phyloP scores from a whole-genome alignment of 2,888 invertebrate genomes.

The Folsomia candida region DNA sequence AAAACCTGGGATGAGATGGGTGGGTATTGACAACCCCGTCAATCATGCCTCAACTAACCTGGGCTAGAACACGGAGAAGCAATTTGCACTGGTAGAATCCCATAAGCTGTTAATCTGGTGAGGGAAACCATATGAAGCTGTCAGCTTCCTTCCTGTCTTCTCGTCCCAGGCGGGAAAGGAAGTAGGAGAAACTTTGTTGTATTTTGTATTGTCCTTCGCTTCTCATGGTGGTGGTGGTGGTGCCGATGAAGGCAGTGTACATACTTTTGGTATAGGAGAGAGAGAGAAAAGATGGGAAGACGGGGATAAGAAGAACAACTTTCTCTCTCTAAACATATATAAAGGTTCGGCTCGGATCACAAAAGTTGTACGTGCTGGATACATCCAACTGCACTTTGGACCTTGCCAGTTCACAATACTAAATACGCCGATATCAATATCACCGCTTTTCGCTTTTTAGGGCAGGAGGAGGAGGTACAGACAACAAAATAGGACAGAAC shows the following conservation, averaged over 20 bases:
- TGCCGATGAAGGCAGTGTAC: not conserved
- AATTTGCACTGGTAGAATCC: not conserved
- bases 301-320: not conserved
- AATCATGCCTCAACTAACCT: not conserved
- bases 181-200: not conserved
- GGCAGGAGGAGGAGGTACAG: too few species aligned
- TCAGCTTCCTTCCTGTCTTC: not conserved
- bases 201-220: not conserved
- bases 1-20: not conserved
- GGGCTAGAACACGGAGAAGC: not conserved
- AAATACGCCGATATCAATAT: too few species aligned
- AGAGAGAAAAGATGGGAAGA: not conserved
- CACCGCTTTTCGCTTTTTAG: too few species aligned
- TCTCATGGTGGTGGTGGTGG: too few species aligned
- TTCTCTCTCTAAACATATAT: not conserved
- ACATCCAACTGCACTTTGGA: not conserved
- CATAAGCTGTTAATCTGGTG: slow-evolving; percentile 5
- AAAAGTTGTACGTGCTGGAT: not conserved
- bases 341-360: not conserved
- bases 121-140: slow-evolving; percentile 5
- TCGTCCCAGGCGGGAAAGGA: not conserved
- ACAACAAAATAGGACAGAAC: too few species aligned
- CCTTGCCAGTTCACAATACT: not conserved
- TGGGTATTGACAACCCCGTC: not conserved
- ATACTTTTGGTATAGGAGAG: too few species aligned